Evolutionary conservation across 2,888 invertebrate genomes (phyloP), one percentile per base, ranked within the genome.

Genomic region (Empis livida): DNA sequence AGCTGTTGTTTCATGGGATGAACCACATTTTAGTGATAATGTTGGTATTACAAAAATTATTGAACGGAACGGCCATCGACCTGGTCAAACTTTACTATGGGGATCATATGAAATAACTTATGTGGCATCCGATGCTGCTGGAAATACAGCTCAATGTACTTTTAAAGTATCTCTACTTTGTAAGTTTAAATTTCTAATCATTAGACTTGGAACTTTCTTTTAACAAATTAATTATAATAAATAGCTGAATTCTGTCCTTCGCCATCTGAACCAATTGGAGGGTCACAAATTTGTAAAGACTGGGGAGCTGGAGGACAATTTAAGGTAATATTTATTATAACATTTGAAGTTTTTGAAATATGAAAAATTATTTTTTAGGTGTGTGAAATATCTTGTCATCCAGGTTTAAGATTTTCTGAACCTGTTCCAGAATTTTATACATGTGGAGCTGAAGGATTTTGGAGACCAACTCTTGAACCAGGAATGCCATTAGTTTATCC

Each of bases 401-500:
- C 79, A 48, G 89, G 90, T n/a, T 72, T 91, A 8, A 75, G 86
- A 55, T 97, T 97, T 73, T 92, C 94, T 0, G 87, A 91, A 62
- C 80, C 82, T 48, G 88, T 94, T n/a, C 94, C 96, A 1, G 86
- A 89, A 56, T 96, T 96, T 75, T 97, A 94, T 67, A 92, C 92
- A 1, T 97, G 97, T 63, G 95, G 94, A n/a, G 89, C 88, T 46
- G 95, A 96, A 79, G 97, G 96, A 38, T 89, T 92, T 70, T 97
- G 96, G 97, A 76, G 93, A 56, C 95, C 95, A 44, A 90, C 89
- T 1, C 73, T 72, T 35, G 82, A 89, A 61, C 87, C 90, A 10
- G 77, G 75, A 42, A 72, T 86, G 57, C 87, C 90, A 30, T 71
- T 92, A 54, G 74, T 88, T n/a, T 93, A 91, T 61, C 92, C 93